These are phyloP conservation scores for Sarcophaga carnaria DNA, from an alignment of 2,888 invertebrate species.

Conservation along the genomic window DNA sequence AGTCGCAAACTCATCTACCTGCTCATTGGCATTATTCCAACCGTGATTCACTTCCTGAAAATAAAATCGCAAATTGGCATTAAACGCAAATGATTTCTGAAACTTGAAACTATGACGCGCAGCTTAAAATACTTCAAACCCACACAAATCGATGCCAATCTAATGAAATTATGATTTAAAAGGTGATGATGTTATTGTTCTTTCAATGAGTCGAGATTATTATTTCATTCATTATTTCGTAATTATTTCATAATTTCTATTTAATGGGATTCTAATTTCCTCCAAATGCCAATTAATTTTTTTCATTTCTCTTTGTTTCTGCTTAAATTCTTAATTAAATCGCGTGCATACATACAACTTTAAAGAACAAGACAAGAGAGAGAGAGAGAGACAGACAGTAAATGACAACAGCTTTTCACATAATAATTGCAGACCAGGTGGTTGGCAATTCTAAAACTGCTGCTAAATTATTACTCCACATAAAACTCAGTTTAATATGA, in stretches of 20 bases:
- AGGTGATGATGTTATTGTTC: no score
- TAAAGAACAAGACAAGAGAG: neutral
- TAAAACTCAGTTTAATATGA: no score
- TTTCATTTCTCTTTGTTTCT: neutral
- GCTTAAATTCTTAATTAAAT: neutral
- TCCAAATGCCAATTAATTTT: slow-evolving; percentile 31
- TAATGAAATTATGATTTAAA: no score
- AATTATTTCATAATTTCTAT: slow-evolving; percentile 48
- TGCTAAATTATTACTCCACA: no score
- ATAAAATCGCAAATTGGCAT: no score
- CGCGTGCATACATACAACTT: slow-evolving; percentile 25
- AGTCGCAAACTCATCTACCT: no score
- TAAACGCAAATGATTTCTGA: no score
- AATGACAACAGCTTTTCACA: neutral
- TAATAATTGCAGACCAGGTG: neutral
- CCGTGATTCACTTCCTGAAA: no score
- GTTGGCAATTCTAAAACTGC: neutral
- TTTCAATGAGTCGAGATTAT: neutral
- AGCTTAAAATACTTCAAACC: no score
- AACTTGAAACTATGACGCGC: no score
- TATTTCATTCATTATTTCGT: slow-evolving; percentile 20
- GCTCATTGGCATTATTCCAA: no score
- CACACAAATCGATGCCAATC: no score
- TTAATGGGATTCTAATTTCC: slow-evolving; percentile 48
- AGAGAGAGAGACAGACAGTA: neutral